These are phyloP conservation scores for Sarcoramphus papa DNA, from an alignment of 2,797 vertebrate species.

Conservation along the genomic window DNA sequence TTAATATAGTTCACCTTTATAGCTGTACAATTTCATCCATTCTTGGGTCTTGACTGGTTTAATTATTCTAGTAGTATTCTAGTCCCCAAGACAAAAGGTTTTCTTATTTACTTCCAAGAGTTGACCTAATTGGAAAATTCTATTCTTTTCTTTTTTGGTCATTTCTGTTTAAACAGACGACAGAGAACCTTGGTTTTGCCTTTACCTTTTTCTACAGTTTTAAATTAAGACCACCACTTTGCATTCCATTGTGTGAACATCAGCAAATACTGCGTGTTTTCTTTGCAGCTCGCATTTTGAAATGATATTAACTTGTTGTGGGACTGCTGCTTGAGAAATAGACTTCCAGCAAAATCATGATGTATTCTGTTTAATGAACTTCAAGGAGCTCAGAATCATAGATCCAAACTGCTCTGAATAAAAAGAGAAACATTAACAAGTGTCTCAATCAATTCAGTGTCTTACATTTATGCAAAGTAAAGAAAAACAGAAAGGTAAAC, in stretches of 20 bases:
- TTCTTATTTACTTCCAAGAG: neutral
- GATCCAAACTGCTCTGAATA: neutral
- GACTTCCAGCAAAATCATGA: neutral
- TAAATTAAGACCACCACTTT: neutral
- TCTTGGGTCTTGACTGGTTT: neutral
- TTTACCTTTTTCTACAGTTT: neutral
- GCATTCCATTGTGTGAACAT: neutral
- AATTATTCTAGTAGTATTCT: neutral
- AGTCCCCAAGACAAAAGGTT: neutral
- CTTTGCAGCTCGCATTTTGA: neutral
- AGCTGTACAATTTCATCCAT: neutral
- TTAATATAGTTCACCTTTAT: neutral
- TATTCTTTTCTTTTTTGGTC: neutral
- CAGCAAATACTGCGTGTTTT: neutral
- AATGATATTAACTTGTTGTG: neutral
- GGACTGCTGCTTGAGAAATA: neutral
- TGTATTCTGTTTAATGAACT: constrained; percentile 34
- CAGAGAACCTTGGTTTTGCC: neutral
- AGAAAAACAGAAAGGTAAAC: neutral
- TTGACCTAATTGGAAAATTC: neutral
- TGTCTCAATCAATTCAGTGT: neutral
- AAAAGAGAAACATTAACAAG: neutral
- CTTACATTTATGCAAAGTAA: neutral
- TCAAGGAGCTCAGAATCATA: neutral
- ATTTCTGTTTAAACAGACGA: neutral